A percentile compares a stretch with the other conserved stretches of the same genome.
Evolutionary conservation across 2,113 vertebrate genomes (phyloP).

Genomic region (Gasterosteus nipponicus): DNA sequence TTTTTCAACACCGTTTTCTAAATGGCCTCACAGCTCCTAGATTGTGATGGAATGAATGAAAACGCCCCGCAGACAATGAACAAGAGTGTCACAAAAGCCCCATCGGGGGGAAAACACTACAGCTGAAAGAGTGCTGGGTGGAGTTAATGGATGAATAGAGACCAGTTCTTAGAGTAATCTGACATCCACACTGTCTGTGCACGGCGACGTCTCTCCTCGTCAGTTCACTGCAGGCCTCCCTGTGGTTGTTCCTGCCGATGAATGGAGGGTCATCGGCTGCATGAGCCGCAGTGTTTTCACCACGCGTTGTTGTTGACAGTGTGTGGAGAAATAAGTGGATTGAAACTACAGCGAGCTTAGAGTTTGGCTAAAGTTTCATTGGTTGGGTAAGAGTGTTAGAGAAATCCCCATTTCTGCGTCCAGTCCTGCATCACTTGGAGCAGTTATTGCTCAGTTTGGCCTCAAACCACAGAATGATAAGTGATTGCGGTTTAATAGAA

Average conservation of each 20-base stretch:
- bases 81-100: not conserved
- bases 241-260: not conserved
- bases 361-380: conserved; percentile 4
- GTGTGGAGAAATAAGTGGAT: not conserved
- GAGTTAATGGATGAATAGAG: conserved; percentile 5
- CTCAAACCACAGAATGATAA: not conserved
- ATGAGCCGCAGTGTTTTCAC: not conserved
- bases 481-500: not conserved
- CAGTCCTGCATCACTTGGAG: not conserved
- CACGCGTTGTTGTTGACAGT: not conserved
- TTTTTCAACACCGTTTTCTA: conserved; percentile 21
- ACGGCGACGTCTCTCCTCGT: not conserved
- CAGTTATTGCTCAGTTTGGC: not conserved
- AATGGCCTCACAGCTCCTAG: conserved; percentile 3
- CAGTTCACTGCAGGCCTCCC: not conserved
- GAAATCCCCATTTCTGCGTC: not conserved
- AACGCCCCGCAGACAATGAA: not conserved
- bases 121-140: not conserved
- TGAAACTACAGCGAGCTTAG: not conserved
- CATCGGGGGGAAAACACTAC: not conserved
- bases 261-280: not conserved
- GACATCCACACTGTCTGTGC: not conserved
- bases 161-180: not conserved
- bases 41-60: conserved; percentile 13
- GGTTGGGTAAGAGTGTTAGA: not conserved